Base-by-base conservation (phyloP, 2,797 vertebrate species). In the Tadarida brasiliensis region DNA sequence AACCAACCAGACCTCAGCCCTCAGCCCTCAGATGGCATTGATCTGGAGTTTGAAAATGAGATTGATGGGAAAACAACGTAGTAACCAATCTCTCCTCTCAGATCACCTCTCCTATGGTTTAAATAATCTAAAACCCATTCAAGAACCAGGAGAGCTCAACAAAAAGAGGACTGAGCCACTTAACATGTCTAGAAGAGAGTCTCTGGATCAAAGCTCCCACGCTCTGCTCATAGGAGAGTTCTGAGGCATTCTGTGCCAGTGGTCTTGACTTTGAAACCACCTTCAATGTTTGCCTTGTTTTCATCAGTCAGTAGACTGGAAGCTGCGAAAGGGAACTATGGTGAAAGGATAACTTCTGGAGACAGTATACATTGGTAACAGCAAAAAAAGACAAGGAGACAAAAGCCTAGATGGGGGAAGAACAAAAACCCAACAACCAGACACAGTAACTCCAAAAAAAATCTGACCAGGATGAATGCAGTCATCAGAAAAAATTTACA, bases 41-140 rank as follows among this genome's bases (percentile, higher is more conserved):
- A 59, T 44, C 28, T 63, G 12, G 26, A 89, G 70, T 94, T 94
- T 59, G 77, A 94, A 94, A 90, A 65, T 76, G 67, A 94, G 74
- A 88, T 39, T 24, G 22, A 8, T 65, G 56, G 28, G 54, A 88
- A 94, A 89, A 70, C 35, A 68, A 77, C 9, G 76, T 0, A 77
- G 24, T 16, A 57, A 59, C n/a, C 35, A 14, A n/a, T 77, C 35
- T 20, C n/a, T 78, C 30, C 7, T 93, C 59, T 83, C n/a, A 65
- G 51, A 76, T 81, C 56, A 81, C 22, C 57, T 68, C 81, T 28
- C 24, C 51, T 90, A 39, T 11, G 57, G 59, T 90, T 93, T 94
- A 91, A 93, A 90, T 84, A 63, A 63, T 70, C 80, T 68, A 65
- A 95, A 94, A 20, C 35, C 26, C 12, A 93, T 28, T n/a, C 44